These are phyloP conservation scores for Drosophila obscura DNA, from an alignment of 1,140 invertebrate genomes.

Conservation along the genomic window DNA sequence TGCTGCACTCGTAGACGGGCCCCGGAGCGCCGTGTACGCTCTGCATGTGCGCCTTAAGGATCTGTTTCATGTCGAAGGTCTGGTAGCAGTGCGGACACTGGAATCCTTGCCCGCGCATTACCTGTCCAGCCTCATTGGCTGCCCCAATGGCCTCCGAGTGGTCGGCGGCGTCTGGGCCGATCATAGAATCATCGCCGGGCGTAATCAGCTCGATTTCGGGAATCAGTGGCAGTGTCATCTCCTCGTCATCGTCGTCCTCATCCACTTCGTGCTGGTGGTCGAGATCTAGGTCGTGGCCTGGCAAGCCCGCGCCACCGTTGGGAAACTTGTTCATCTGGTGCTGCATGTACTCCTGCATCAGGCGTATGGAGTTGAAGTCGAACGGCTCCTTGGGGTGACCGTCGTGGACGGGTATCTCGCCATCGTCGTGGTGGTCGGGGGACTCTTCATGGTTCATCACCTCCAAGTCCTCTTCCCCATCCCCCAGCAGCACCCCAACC, in stretches of 20 bases:
- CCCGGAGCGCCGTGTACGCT: slow-evolving; percentile 74
- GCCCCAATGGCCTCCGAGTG: slow-evolving; percentile 5
- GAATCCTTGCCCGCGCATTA: slow-evolving; percentile 49
- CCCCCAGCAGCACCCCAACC: slow-evolving; percentile 3
- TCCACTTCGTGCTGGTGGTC: slow-evolving; percentile 44
- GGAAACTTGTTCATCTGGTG: slow-evolving; percentile 77
- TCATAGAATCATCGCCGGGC: slow-evolving; percentile 62
- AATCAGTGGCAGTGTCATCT: slow-evolving; percentile 74
- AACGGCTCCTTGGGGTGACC: slow-evolving; percentile 57
- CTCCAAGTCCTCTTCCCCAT: slow-evolving; percentile 17
- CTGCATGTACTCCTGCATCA: slow-evolving; percentile 83
- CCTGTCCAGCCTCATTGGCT: slow-evolving; percentile 12
- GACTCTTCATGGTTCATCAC: slow-evolving; percentile 8
- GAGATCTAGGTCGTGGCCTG: slow-evolving; percentile 29
- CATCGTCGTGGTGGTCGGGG: slow-evolving; percentile 48
- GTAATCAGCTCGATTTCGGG: slow-evolving; percentile 80
- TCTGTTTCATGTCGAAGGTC: slow-evolving; percentile 79
- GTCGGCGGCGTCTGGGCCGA: slow-evolving; percentile 21
- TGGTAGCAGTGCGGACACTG: slow-evolving; percentile 79
- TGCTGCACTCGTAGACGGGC: slow-evolving; percentile 80
- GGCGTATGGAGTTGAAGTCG: slow-evolving; percentile 72
- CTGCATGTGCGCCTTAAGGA: slow-evolving; percentile 82
- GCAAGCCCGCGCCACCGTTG: slow-evolving; percentile 43
- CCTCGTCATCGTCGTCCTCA: slow-evolving; percentile 66
- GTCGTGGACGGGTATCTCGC: slow-evolving; percentile 52